Evolutionary conservation across 2,888 invertebrate species (phyloP).

Genomic region (Eupithecia centaureata): DNA sequence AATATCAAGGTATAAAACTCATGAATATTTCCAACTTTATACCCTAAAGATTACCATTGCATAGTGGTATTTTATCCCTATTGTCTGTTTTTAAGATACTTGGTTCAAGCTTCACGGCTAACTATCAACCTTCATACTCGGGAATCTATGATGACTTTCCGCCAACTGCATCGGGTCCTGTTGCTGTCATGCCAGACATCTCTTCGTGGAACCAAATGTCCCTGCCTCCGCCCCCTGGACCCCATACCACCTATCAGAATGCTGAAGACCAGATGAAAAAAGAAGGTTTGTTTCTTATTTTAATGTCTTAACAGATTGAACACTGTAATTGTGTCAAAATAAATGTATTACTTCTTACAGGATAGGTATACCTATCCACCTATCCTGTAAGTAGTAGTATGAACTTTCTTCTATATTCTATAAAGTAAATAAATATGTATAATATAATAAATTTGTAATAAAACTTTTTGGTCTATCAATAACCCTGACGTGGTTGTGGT

Average conservation of each 20-base stretch:
- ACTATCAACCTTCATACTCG: conserved; percentile 65
- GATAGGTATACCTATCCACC: too few species aligned
- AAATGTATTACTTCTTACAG: too few species aligned
- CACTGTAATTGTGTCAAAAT: too few species aligned
- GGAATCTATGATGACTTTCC: conserved; percentile 77
- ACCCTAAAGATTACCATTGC: neutral
- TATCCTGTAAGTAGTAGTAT: too few species aligned
- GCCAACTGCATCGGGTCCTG: conserved; percentile 48
- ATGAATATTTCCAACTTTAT: too few species aligned
- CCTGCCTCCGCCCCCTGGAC: conserved; percentile 62
- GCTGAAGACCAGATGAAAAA: conserved; percentile 80
- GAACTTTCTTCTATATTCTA: too few species aligned
- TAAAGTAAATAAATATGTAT: too few species aligned
- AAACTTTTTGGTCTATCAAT: neutral
- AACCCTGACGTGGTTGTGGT: too few species aligned
- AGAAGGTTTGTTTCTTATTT: conserved; percentile 77
- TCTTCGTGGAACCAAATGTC: conserved; percentile 76
- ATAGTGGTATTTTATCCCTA: conserved; percentile 5
- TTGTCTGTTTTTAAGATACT: conserved; percentile 39
- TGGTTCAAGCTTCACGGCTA: conserved; percentile 51
- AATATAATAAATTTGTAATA: too few species aligned
- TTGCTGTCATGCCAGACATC: conserved; percentile 58
- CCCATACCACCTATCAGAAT: conserved; percentile 55
- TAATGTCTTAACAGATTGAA: too few species aligned
- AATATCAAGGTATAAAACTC: neutral